Evolutionary conservation across 30 jellyfish, hydroid and myxozoan genomes (phyloP).

Genomic region (Hydractinia echinata): DNA sequence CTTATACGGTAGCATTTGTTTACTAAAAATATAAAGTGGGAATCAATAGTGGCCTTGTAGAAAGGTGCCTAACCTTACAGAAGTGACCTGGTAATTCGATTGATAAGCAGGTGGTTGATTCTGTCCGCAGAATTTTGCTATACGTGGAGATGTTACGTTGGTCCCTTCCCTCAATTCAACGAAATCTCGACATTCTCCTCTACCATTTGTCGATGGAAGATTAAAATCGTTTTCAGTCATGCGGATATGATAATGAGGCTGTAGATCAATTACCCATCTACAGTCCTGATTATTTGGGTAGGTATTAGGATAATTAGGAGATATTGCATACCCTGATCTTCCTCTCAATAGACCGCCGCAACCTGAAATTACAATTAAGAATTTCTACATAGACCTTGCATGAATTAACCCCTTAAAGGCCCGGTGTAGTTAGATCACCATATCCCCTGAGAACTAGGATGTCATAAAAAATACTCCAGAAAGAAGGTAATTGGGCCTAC

Average conservation of each 20-base stretch:
- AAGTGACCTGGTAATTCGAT: conserved; percentile 5
- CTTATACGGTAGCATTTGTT: no score
- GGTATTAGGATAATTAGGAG: conserved; percentile 71
- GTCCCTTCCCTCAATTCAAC: conserved; percentile 36
- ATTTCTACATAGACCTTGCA: no score
- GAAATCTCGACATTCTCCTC: conserved; percentile 52
- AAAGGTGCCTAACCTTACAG: no score
- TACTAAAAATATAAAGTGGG: no score
- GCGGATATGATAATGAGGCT: conserved; percentile 51
- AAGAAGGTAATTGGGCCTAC: no score
- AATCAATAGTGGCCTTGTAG: no score
- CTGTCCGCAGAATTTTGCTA: conserved; percentile 2
- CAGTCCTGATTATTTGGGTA: conserved; percentile 70
- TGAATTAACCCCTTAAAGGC: no score
- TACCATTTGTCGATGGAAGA: conserved; percentile 47
- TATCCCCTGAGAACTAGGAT: no score
- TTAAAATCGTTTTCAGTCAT: conserved; percentile 42
- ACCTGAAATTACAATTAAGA: conserved; percentile 27
- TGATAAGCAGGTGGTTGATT: not conserved
- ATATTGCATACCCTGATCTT: conserved; percentile 44
- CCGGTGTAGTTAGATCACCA: no score
- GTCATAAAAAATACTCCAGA: no score
- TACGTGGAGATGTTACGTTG: not conserved
- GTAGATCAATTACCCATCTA: conserved; percentile 47
- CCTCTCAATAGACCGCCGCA: conserved; percentile 78